phyloP scores from a whole-genome alignment of 2,888 invertebrate species.

The Artemia sinica region DNA sequence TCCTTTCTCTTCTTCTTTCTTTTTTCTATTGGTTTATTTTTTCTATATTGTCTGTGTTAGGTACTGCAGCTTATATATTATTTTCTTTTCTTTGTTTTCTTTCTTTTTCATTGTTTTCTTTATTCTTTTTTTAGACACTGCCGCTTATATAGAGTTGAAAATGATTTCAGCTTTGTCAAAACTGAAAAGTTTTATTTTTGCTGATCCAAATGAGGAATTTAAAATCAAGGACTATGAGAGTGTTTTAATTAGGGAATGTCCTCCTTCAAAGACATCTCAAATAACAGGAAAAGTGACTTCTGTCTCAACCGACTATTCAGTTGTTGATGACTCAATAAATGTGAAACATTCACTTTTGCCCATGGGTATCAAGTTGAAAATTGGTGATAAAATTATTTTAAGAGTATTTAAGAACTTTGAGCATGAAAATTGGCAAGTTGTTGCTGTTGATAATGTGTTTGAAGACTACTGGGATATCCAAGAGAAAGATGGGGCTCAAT shows the following conservation, averaged over 20 bases:
- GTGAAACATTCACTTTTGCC: constrained; percentile 4
- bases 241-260: constrained; percentile 10
- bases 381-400: constrained; percentile 1
- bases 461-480: neutral
- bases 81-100: too few relatives aligned
- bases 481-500: too few relatives aligned
- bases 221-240: neutral
- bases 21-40: too few relatives aligned
- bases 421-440: constrained; percentile 6
- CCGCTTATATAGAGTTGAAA: too few relatives aligned
- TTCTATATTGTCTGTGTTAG: too few relatives aligned
- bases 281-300: constrained; percentile 1
- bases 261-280: neutral
- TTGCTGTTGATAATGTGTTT: neutral
- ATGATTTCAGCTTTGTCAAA: too few relatives aligned
- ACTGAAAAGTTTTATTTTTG: too few relatives aligned
- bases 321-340: neutral
- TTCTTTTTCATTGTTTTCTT: too few relatives aligned
- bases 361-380: neutral
- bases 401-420: neutral
- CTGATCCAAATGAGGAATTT: neutral
- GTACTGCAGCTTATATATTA: too few relatives aligned
- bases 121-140: too few relatives aligned
- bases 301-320: constrained; percentile 6
- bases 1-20: too few relatives aligned